phyloP scores from a whole-genome alignment of 2,113 vertebrate genomes.

The Falcunculus frontatus region DNA sequence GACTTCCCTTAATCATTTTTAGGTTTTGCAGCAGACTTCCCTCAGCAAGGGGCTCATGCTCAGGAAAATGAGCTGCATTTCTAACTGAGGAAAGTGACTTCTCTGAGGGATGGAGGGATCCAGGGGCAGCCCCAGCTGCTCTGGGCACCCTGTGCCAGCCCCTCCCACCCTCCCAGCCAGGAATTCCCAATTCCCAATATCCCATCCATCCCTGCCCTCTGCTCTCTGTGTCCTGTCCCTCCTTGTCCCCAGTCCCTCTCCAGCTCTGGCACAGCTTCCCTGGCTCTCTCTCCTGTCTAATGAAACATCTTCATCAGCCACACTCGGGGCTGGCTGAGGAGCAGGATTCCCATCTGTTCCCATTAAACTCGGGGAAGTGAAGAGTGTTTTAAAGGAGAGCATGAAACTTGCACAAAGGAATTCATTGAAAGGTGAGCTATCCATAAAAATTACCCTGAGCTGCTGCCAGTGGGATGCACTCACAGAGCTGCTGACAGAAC shows the following conservation, averaged over 20 bases:
- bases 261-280: not conserved
- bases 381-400: not conserved
- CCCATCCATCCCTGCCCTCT: not conserved
- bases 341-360: not conserved
- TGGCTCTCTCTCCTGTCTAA: not conserved
- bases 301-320: not conserved
- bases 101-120: not conserved
- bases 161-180: not conserved
- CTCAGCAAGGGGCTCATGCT: not conserved
- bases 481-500: not conserved
- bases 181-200: not conserved
- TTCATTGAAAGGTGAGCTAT: not conserved
- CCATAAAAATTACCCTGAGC: not conserved
- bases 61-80: not conserved
- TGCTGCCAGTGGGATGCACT: not conserved
- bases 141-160: not conserved
- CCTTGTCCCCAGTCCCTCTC: not conserved
- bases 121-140: not conserved
- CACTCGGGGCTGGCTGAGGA: not conserved
- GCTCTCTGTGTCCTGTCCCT: not conserved
- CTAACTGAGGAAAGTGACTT: not conserved
- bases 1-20: not conserved
- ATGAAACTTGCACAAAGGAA: not conserved
- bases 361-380: not conserved
- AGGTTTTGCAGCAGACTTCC: not conserved